A percentile compares a stretch with the other conserved stretches of the same genome.
These are phyloP conservation scores for Megatriorchis doriae DNA, from an alignment of 2,113 vertebrate species.

Conservation along the genomic window DNA sequence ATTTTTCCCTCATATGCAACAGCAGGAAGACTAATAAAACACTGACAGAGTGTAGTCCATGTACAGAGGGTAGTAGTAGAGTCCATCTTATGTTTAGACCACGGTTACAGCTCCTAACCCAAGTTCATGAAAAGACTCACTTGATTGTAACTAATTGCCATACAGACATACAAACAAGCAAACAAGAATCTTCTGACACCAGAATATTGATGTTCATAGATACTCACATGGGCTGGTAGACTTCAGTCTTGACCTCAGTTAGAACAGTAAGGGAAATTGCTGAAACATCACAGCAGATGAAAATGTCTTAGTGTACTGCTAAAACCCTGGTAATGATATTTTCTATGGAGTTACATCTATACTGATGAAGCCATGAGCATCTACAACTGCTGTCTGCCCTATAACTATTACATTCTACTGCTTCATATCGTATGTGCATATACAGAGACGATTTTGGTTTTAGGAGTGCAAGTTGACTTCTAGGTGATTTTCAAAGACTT, in stretches of 20 bases:
- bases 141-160: constrained; percentile 2
- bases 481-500: neutral
- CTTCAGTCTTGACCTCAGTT: neutral
- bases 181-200: neutral
- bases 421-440: neutral
- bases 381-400: neutral
- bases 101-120: constrained; percentile 21
- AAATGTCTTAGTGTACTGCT: neutral
- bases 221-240: neutral
- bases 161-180: neutral
- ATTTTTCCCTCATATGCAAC: constrained; percentile 23
- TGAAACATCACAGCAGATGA: neutral
- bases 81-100: constrained; percentile 23
- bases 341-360: neutral
- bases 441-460: neutral
- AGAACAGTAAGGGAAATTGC: neutral
- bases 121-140: neutral
- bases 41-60: neutral
- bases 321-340: neutral
- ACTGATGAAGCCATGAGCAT: neutral
- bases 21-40: constrained; percentile 53
- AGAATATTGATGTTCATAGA: neutral
- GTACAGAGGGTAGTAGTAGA: neutral
- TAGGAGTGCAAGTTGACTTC: neutral
- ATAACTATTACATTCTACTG: neutral